Conservation (phyloP, 2,797 vertebrate species). For the Xerus rutilus region DNA sequence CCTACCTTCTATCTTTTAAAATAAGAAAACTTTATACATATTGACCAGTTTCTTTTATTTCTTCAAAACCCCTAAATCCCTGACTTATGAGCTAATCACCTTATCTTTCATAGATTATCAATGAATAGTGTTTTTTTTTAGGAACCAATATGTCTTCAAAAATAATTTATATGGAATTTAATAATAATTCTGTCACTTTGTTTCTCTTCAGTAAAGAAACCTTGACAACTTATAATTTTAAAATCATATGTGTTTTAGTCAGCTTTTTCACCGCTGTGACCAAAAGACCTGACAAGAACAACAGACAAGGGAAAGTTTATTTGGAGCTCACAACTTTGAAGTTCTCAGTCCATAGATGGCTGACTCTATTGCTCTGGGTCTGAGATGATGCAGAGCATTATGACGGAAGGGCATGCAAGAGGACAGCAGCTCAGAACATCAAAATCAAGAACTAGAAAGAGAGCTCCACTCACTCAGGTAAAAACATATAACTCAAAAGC, state of each 20-base stretch:
- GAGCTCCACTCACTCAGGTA: too few relatives aligned
- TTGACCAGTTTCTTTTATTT: background rate
- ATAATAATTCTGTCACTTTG: background rate
- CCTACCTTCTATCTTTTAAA: background rate
- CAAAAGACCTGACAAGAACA: too few relatives aligned
- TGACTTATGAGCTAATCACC: slow-evolving; percentile 2
- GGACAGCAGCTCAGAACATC: too few relatives aligned
- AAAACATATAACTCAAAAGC: too few relatives aligned
- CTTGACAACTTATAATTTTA: slow-evolving; percentile 27
- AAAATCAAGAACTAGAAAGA: too few relatives aligned
- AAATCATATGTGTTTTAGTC: background rate
- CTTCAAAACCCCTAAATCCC: background rate
- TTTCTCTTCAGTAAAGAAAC: slow-evolving; percentile 22
- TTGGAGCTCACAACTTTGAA: too few relatives aligned
- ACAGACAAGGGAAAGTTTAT: too few relatives aligned
- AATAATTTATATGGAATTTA: slow-evolving; percentile 5
- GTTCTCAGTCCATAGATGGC: too few relatives aligned
- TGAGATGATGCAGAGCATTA: too few relatives aligned
- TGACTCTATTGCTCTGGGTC: too few relatives aligned
- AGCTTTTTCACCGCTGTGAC: too few relatives aligned
- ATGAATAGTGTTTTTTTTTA: background rate
- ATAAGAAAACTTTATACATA: background rate
- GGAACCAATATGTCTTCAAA: background rate
- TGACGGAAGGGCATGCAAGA: too few relatives aligned
- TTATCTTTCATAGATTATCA: background rate